These are phyloP conservation scores for Brachionus sp. DNA, from an alignment of 1,140 invertebrate genomes.

Conservation along the genomic window DNA sequence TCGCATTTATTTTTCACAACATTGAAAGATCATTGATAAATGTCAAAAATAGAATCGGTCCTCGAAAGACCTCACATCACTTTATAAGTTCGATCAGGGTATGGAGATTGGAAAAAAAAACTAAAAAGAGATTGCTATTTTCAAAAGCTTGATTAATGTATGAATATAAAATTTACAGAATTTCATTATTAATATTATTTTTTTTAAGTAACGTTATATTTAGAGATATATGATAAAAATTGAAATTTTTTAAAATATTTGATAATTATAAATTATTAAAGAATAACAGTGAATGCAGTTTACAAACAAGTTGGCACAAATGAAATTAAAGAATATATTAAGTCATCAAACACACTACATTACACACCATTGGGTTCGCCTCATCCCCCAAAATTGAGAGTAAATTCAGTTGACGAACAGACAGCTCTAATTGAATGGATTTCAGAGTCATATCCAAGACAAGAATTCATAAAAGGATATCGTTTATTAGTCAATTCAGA, in stretches of 20 bases:
- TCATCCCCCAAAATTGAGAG: slow-evolving; percentile 51
- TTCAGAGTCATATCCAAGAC: slow-evolving; percentile 47
- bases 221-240: no score
- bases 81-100: no score
- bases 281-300: slow-evolving; percentile 56
- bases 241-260: background rate
- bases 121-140: no score
- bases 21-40: no score
- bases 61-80: no score
- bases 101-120: no score
- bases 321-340: slow-evolving; percentile 55
- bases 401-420: slow-evolving; percentile 53
- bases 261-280: slow-evolving; percentile 47
- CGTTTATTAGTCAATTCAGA: slow-evolving; percentile 52
- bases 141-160: no score
- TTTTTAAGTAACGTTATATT: no score
- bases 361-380: slow-evolving; percentile 57
- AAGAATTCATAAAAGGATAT: slow-evolving; percentile 52
- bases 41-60: no score
- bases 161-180: no score
- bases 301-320: slow-evolving; percentile 52
- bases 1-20: no score
- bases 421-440: slow-evolving; percentile 55
- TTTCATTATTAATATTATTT: no score
- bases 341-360: slow-evolving; percentile 55